Evolutionary conservation across 2,113 vertebrate genomes (phyloP).

Genomic region (Stegastes partitus): DNA sequence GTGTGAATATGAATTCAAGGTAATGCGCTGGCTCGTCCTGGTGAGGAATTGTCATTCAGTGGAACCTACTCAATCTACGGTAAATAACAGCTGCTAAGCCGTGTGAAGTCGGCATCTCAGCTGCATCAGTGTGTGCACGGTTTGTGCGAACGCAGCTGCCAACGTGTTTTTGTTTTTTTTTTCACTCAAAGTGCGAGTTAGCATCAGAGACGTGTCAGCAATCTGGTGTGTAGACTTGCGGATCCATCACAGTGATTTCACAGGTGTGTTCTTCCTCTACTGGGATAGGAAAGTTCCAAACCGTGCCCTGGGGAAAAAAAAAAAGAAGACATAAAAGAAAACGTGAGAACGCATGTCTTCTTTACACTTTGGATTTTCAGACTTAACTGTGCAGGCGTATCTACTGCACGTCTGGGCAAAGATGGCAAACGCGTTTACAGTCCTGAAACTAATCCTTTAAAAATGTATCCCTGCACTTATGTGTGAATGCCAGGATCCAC

Average conservation of each 20-base stretch:
- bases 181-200: background rate
- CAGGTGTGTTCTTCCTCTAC: slow-evolving; percentile 45
- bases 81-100: background rate
- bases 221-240: background rate
- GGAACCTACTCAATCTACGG: background rate
- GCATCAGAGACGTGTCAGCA: background rate
- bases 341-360: background rate
- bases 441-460: too few relatives aligned
- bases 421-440: too few relatives aligned
- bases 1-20: too few relatives aligned
- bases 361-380: too few relatives aligned
- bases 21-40: background rate
- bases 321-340: background rate
- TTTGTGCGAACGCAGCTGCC: background rate
- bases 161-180: background rate
- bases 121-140: background rate
- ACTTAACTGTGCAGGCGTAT: too few relatives aligned
- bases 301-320: slow-evolving; percentile 15
- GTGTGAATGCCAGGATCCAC: too few relatives aligned
- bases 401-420: too few relatives aligned
- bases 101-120: background rate
- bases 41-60: background rate
- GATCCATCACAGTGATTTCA: slow-evolving; percentile 48
- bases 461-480: too few relatives aligned
- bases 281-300: background rate